These are phyloP conservation scores for Cylloceria caligata DNA, from an alignment of 2,888 invertebrate genomes.

Conservation along the genomic window DNA sequence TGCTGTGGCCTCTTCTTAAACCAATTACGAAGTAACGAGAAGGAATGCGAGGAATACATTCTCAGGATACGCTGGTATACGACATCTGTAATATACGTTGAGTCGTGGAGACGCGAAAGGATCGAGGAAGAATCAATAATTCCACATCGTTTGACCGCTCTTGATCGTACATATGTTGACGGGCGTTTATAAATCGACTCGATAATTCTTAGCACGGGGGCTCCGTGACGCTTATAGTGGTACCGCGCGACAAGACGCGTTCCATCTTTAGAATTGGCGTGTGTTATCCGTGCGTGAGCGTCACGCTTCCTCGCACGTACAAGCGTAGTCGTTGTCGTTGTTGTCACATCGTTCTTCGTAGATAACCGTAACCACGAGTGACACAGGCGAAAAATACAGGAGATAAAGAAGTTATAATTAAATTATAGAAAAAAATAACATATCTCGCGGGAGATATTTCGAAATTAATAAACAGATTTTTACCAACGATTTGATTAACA, in stretches of 20 bases:
- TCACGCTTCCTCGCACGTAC: slow-evolving; percentile 31
- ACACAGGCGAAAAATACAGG: slow-evolving; percentile 17
- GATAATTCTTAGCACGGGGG: slow-evolving; percentile 45
- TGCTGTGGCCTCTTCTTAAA: slow-evolving; percentile 19
- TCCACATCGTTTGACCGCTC: slow-evolving; percentile 36
- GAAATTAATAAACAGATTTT: slow-evolving; percentile 27
- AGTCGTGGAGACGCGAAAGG: slow-evolving; percentile 38
- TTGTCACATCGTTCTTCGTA: slow-evolving; percentile 15
- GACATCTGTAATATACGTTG: not conserved
- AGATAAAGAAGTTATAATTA: slow-evolving; percentile 49
- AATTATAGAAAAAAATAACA: slow-evolving; percentile 38
- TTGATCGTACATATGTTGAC: slow-evolving; percentile 25
- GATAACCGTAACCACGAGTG: slow-evolving; percentile 42
- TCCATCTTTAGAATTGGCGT: slow-evolving; percentile 43
- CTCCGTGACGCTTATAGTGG: slow-evolving; percentile 2
- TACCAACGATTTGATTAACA: not conserved
- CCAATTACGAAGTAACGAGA: slow-evolving; percentile 48
- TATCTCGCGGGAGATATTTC: slow-evolving; percentile 1
- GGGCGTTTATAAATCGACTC: slow-evolving; percentile 48
- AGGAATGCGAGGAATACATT: slow-evolving; percentile 40
- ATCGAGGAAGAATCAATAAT: slow-evolving; percentile 50
- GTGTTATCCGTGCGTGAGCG: slow-evolving; percentile 35
- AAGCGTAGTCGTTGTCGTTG: slow-evolving; percentile 28
- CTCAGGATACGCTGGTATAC: not conserved
- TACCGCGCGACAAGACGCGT: slow-evolving; percentile 28